Evolutionary conservation across 2,113 vertebrate species (phyloP).

Genomic region (Hepsetus odoe): DNA sequence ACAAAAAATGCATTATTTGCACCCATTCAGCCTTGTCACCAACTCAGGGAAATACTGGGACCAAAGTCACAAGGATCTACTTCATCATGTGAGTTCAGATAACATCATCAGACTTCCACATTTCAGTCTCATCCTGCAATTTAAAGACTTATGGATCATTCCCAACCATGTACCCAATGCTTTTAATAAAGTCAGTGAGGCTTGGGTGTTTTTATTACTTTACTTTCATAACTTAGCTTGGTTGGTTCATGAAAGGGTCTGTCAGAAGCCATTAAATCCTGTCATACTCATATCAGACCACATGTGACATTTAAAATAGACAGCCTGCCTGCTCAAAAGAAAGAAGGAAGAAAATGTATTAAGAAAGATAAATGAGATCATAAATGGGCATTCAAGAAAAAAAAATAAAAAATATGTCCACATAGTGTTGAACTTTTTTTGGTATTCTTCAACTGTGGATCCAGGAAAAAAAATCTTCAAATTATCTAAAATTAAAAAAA

Average conservation of each 20-base stretch:
- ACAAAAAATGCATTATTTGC: background rate
- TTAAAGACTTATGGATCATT: background rate
- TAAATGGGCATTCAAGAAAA: conserved; percentile 22
- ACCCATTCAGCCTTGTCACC: background rate
- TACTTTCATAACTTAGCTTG: background rate
- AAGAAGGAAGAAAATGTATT: conserved; percentile 17
- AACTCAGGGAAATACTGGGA: background rate
- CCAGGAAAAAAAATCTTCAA: no score
- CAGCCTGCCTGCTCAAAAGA: background rate
- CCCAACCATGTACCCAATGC: background rate
- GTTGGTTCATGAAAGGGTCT: conserved; percentile 6
- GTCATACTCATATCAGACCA: background rate
- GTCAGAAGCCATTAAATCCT: conserved; percentile 30
- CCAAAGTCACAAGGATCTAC: background rate
- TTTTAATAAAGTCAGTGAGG: conserved; percentile 14
- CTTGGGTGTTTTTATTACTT: conserved; percentile 6
- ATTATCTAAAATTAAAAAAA: no score
- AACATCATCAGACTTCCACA: background rate
- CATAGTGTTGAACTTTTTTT: background rate
- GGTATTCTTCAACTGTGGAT: no score
- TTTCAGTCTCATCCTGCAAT: background rate
- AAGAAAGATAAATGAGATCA: conserved; percentile 32
- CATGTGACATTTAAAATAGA: conserved; percentile 29
- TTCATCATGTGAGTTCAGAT: background rate
- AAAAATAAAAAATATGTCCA: conserved; percentile 40